These are phyloP conservation scores for Colletes latitarsis DNA, from an alignment of 1,140 invertebrate genomes.

Conservation along the genomic window DNA sequence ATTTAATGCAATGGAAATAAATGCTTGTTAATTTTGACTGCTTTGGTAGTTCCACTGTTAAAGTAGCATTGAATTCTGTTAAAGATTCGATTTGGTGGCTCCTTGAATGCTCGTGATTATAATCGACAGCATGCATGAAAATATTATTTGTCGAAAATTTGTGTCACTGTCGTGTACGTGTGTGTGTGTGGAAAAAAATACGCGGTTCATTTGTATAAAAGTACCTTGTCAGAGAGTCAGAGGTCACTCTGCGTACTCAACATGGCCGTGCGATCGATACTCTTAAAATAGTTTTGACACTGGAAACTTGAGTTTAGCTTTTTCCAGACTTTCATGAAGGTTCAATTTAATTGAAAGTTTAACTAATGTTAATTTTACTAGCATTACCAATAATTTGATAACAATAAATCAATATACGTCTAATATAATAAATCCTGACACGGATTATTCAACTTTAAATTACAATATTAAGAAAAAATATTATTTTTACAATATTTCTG, in stretches of 20 bases:
- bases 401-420: not conserved
- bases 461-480: no score
- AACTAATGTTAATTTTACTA: not conserved
- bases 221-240: constrained; percentile 58
- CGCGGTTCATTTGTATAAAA: constrained; percentile 12
- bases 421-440: no score
- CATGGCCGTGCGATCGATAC: constrained; percentile 61
- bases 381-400: not conserved
- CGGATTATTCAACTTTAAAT: no score
- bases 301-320: constrained; percentile 41
- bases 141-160: not conserved
- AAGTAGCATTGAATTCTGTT: no score
- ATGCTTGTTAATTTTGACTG: no score
- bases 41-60: no score
- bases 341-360: not conserved
- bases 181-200: not conserved
- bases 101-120: not conserved
- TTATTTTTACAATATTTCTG: no score
- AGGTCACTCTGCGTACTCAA: constrained; percentile 46
- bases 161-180: not conserved
- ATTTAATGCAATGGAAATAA: no score
- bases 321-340: constrained; percentile 22
- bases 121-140: not conserved
- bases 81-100: no score
- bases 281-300: constrained; percentile 64